Percentiles rank a stretch among this genome's conserved stretches.
Conservation (phyloP, 2,888 invertebrate genomes). For the Tetropium fuscum region DNA sequence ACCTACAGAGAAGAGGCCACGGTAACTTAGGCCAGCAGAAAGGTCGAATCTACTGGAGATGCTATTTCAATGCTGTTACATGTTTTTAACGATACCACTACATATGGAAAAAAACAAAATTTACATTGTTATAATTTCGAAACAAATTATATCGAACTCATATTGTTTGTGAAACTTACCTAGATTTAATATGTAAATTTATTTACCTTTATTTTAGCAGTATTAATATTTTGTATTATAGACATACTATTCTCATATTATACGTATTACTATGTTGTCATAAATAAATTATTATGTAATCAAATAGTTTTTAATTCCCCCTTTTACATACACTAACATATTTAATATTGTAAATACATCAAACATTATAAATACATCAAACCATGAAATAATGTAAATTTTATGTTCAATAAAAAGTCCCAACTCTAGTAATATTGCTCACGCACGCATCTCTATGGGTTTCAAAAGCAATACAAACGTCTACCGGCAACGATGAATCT, state of each 20-base stretch:
- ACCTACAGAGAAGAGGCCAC: conserved; percentile 79
- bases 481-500: too few species aligned
- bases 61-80: conserved; percentile 93
- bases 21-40: conserved; percentile 69
- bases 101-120: neutral
- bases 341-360: too few species aligned
- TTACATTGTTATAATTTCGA: neutral
- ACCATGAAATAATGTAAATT: neutral
- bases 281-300: conserved; percentile 15
- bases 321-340: too few species aligned
- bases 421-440: too few species aligned
- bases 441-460: too few species aligned
- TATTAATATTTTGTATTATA: conserved; percentile 8
- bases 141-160: neutral
- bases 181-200: conserved; percentile 1
- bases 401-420: too few species aligned
- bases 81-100: conserved; percentile 76
- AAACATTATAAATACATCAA: conserved; percentile 1
- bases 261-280: conserved; percentile 3
- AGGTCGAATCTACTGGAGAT: conserved; percentile 82
- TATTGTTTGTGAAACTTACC: neutral
- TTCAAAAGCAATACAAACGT: too few species aligned
- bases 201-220: neutral
- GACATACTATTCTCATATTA: neutral
- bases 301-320: neutral